Evolutionary conservation across 2,113 vertebrate species (phyloP).

Genomic region (Psilopsiagon aurifrons): DNA sequence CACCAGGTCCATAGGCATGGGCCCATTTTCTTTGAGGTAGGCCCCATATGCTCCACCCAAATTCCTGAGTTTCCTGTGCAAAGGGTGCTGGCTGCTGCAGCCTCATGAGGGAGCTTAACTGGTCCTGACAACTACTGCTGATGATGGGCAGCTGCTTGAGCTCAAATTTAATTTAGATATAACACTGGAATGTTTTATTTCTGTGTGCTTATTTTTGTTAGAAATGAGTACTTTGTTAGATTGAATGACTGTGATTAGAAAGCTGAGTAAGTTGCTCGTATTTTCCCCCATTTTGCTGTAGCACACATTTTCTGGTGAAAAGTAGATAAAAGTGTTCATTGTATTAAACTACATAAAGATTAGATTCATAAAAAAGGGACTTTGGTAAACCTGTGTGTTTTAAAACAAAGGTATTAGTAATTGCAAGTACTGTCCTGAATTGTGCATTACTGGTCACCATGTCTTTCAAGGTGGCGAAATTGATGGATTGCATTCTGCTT

Average conservation of each 20-base stretch:
- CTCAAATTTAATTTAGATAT: background rate
- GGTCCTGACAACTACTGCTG: background rate
- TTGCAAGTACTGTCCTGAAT: background rate
- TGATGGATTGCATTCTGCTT: background rate
- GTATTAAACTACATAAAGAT: background rate
- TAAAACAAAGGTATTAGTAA: background rate
- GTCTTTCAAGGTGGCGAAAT: background rate
- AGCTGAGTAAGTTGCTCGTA: background rate
- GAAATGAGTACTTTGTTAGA: background rate
- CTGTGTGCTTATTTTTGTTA: background rate
- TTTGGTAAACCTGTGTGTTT: background rate
- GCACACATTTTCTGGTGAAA: background rate
- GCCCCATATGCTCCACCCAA: background rate
- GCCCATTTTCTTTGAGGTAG: background rate
- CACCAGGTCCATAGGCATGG: no score
- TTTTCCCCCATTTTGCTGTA: background rate
- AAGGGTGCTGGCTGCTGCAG: background rate
- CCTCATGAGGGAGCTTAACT: background rate
- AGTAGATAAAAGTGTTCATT: background rate
- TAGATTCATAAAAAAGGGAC: background rate
- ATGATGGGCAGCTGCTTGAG: background rate
- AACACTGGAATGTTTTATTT: background rate
- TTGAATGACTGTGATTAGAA: background rate
- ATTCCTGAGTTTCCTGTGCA: background rate
- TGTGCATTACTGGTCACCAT: background rate